phyloP scores from a whole-genome alignment of 1,140 invertebrate species.

The Drosophila willistoni region DNA sequence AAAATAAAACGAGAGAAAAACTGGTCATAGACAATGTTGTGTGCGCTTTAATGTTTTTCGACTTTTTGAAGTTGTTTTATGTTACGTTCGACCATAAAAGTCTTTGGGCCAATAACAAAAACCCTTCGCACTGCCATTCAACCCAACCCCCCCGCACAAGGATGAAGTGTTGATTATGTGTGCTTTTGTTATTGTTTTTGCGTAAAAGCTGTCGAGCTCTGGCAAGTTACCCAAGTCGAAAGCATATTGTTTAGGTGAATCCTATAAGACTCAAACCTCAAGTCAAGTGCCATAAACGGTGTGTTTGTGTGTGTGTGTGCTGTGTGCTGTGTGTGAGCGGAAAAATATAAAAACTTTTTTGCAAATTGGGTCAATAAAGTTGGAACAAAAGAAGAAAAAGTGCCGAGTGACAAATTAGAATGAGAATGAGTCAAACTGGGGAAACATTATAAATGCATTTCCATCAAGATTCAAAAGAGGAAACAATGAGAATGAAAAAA shows the following conservation, averaged over 20 bases:
- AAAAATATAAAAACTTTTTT: conserved; percentile 9
- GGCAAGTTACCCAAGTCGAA: conserved; percentile 28
- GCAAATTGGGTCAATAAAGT: conserved; percentile 34
- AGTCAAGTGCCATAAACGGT: conserved; percentile 6
- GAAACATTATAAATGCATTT: conserved; percentile 12
- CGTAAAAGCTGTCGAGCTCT: conserved; percentile 49
- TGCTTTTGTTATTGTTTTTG: conserved; percentile 37
- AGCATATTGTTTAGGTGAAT: conserved; percentile 57
- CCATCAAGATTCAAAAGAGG: neutral
- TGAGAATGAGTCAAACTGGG: conserved; percentile 5
- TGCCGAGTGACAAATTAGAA: conserved; percentile 2
- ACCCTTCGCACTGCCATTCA: neutral
- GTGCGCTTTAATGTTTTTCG: conserved; percentile 68
- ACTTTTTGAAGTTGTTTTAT: conserved; percentile 59
- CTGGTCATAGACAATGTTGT: conserved; percentile 68
- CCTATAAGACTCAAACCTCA: conserved; percentile 23
- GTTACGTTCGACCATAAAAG: conserved; percentile 52
- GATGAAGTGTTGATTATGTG: conserved; percentile 58
- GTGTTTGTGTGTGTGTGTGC: neutral
- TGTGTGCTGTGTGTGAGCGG: conserved; percentile 1
- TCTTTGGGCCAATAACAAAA: conserved; percentile 39
- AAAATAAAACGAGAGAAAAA: no score
- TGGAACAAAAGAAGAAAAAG: conserved; percentile 1
- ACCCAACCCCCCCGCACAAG: neutral
- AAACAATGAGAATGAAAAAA: neutral